Base-by-base conservation (phyloP, 1,140 invertebrate genomes). In the Philaenus spumarius region DNA sequence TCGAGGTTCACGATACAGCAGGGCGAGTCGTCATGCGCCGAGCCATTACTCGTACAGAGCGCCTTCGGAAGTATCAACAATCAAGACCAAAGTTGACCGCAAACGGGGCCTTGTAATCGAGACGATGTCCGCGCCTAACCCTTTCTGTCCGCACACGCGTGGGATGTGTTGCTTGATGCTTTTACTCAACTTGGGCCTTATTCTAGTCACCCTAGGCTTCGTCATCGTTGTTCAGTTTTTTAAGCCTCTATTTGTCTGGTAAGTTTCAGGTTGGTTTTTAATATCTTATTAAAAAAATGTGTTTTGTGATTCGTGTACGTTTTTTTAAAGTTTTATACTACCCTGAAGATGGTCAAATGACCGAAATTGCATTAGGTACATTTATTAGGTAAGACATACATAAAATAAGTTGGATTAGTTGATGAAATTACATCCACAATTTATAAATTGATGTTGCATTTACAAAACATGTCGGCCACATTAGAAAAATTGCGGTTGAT, bases 211-310 rank as follows among this genome's bases (percentile, higher is more conserved):
- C 15, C 77, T 93, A n/a, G 90, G 90, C 55, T 91, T 93, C 67
- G 87, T 91, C 54, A 90, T 93, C 64, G 89, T 93, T 50, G 83
- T 92, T 64, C 89, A 93, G 74, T 87, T 93, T 68, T 88, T 86
- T 65, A 86, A 92, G 65, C 89, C 89, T 1, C 69, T 90, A 4
- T 87, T 90, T 68, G 88, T 93, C 22, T 92, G 89, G 88, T 92
- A 72, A 80, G 78, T 69, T n/a, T n/a, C n/a, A n/a, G n/a, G n/a
- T n/a, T n/a, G n/a, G n/a, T n/a, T n/a, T n/a, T n/a, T n/a, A n/a
- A n/a, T n/a, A n/a, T n/a, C n/a, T n/a, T n/a, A n/a, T n/a, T n/a
- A n/a, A n/a, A n/a, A n/a, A n/a, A n/a, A n/a, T n/a, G n/a, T n/a
- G n/a, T n/a, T n/a, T n/a, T n/a, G n/a, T n/a, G n/a, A n/a, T n/a